These are phyloP conservation scores for Cyclura pinguis DNA, from an alignment of 2,797 vertebrate genomes.

Conservation along the genomic window DNA sequence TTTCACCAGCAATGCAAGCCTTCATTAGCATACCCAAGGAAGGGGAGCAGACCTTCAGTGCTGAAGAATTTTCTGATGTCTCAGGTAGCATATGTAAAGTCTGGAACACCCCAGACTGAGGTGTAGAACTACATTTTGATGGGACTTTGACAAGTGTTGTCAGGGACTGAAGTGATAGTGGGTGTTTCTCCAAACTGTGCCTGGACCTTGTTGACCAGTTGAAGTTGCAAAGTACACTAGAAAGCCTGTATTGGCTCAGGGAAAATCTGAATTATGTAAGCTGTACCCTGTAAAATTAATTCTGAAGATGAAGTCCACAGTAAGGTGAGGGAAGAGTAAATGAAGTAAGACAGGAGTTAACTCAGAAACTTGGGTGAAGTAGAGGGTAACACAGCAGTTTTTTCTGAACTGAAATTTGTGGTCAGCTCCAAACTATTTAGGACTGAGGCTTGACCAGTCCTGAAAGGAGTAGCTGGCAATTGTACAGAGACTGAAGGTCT, in stretches of 20 bases:
- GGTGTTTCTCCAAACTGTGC: neutral
- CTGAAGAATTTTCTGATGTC: constrained; percentile 92
- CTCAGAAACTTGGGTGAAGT: neutral
- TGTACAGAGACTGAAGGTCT: neutral
- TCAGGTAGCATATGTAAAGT: constrained; percentile 80
- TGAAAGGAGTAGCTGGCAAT: neutral
- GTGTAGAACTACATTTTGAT: neutral
- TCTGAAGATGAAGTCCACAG: neutral
- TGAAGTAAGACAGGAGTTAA: neutral
- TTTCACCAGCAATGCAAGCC: constrained; percentile 88
- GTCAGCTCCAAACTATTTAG: neutral
- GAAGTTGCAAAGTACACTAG: neutral
- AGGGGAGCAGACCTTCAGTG: constrained; percentile 84
- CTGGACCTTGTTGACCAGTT: neutral
- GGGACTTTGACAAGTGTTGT: neutral
- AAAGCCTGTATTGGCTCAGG: neutral
- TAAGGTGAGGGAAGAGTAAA: neutral
- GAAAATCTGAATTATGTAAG: neutral
- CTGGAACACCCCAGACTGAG: neutral
- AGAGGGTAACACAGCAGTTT: neutral
- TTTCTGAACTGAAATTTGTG: neutral
- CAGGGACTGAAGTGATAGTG: neutral
- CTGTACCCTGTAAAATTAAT: neutral
- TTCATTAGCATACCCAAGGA: constrained; percentile 81
- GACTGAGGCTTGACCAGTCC: neutral